A percentile compares a stretch with the other conserved stretches of the same genome.
Evolutionary conservation across 37 sponge, comb jelly and placozoan species (phyloP).

Genomic region (Theonella swinhoei): DNA sequence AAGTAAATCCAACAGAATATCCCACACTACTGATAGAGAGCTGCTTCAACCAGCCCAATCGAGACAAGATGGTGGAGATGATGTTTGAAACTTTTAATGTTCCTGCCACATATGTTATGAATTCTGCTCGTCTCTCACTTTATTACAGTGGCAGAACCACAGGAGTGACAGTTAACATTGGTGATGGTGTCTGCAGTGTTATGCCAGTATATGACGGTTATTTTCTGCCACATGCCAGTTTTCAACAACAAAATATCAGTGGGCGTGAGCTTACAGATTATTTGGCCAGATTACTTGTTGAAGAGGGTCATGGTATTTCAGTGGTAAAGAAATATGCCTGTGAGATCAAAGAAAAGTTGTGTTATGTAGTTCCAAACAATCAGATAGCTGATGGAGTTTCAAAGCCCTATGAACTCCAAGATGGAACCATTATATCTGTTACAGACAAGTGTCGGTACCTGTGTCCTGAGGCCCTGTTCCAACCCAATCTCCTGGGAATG

Average conservation of each 20-base stretch:
- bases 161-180: constrained; percentile 48
- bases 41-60: constrained; percentile 55
- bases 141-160: constrained; percentile 58
- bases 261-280: constrained; percentile 64
- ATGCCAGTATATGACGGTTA: constrained; percentile 63
- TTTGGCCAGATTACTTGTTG: constrained; percentile 37
- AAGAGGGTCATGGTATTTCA: constrained; percentile 53
- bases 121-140: constrained; percentile 45
- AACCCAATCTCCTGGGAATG: constrained; percentile 25
- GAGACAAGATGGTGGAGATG: constrained; percentile 63
- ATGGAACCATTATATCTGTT: background rate
- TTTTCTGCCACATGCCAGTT: constrained; percentile 56
- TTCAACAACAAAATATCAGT: constrained; percentile 43
- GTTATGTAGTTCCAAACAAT: constrained; percentile 63
- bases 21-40: constrained; percentile 54
- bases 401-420: constrained; percentile 45
- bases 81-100: constrained; percentile 70
- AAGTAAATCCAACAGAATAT: constrained; percentile 56
- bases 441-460: background rate
- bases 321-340: constrained; percentile 47
- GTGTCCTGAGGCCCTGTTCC: constrained; percentile 34
- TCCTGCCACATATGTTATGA: constrained; percentile 25
- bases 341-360: constrained; percentile 70
- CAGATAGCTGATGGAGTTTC: constrained; percentile 32
- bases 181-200: constrained; percentile 40